Evolutionary conservation across 2,797 vertebrate species (phyloP).

Genomic region (Ceryle rudis): DNA sequence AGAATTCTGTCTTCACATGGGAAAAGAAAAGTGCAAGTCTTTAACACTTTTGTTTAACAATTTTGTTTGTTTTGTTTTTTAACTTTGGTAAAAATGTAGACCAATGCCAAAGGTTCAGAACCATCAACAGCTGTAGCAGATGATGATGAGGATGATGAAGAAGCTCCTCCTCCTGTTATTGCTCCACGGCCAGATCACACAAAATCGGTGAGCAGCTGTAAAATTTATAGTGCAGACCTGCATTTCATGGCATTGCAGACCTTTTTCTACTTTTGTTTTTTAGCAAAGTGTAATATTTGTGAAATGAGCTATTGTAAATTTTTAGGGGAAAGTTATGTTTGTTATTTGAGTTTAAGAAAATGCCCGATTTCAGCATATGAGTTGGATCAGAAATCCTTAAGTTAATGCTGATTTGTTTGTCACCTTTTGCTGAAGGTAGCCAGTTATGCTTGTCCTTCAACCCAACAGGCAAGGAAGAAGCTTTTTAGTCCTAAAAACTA

Average conservation of each 20-base stretch:
- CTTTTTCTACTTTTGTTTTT: background rate
- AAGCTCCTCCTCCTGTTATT: slow-evolving; percentile 90
- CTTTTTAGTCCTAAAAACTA: background rate
- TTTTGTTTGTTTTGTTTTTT: background rate
- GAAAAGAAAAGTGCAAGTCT: background rate
- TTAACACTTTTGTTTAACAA: background rate
- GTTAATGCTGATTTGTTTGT: background rate
- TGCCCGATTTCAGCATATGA: background rate
- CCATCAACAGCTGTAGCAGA: slow-evolving; percentile 84
- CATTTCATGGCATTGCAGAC: background rate
- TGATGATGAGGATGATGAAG: slow-evolving; percentile 93
- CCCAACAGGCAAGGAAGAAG: background rate
- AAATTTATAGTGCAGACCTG: background rate
- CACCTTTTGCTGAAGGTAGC: background rate
- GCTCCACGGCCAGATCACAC: slow-evolving; percentile 96
- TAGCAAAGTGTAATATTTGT: background rate
- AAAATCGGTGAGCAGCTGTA: slow-evolving; percentile 88
- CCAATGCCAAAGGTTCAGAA: slow-evolving; percentile 89
- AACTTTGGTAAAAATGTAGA: slow-evolving; percentile 73
- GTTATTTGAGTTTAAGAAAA: background rate
- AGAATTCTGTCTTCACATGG: background rate
- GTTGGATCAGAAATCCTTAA: background rate
- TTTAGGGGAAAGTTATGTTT: background rate
- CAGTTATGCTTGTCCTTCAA: background rate
- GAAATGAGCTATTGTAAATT: background rate